Base-by-base conservation (phyloP, 2,113 vertebrate species). In the Fulmarus glacialis region DNA sequence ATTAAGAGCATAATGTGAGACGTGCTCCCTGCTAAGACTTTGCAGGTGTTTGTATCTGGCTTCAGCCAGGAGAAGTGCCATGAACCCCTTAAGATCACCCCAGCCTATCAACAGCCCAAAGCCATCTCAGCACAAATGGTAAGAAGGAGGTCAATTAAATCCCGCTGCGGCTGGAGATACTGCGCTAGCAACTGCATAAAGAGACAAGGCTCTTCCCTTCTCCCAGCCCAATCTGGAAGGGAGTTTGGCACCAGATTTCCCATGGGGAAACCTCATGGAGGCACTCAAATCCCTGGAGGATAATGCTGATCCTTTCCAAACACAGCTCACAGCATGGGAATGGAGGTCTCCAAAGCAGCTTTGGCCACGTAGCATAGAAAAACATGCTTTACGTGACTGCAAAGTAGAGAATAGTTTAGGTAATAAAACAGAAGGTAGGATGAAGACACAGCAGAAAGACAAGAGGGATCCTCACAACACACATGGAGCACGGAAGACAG, bases 101-200 rank as follows among this genome's bases (percentile, higher is more conserved):
- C 32, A 79, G 30, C 12, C 60, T 50, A 42, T 15, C 68, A 63
- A 59, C 47, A 85, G 29, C 34, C 34, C 64, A 56, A 79, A 89
- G 34, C 7, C 12, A 12, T 8, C 60, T 47, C 29, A 56, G 48
- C 38, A 82, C 12, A 79, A 92, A 63, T 3, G 11, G 13, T 21
- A n/a, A 73, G 20, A 6, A 64, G 13, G 19, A 36, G 32, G 42
- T 75, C 42, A 67, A 7, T 47, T 45, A 67, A 63, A 5, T 47
- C 38, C 18, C 5, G 2, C 20, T 27, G 6, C 4, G 3, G 32
- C 30, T 73, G 36, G 19, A 93, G 40, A 20, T 30, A 64, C 42
- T 40, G n/a, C 4, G 11, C 6, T 42, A 78, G 45, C 2, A 1
- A 13, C 23, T 2, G 2, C 23, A 19, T 0, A 17, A 16, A 40